Evolutionary conservation across 2,797 vertebrate species (phyloP).

Genomic region (Paramormyrops hopkinsi): DNA sequence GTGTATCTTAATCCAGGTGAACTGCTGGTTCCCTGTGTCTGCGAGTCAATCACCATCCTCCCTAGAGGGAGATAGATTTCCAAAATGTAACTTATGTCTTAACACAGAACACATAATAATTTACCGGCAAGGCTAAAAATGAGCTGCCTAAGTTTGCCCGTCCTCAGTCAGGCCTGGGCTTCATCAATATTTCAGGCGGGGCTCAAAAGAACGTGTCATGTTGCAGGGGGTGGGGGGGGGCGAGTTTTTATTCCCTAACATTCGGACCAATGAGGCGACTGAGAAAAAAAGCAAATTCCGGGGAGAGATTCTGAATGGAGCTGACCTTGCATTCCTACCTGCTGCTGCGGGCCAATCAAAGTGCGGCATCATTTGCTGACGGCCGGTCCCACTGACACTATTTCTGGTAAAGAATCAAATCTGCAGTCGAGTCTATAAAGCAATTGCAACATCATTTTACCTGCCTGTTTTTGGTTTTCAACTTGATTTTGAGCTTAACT

Average conservation of each 20-base stretch:
- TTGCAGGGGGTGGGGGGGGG: not conserved
- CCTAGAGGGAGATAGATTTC: not conserved
- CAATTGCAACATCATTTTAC: not conserved
- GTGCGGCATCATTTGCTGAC: not conserved
- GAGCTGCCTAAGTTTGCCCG: not conserved
- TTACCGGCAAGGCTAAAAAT: not conserved
- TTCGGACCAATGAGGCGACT: not conserved
- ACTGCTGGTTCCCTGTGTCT: not conserved
- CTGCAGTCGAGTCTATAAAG: not conserved
- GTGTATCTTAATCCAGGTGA: not conserved
- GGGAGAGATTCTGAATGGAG: not conserved
- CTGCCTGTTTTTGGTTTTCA: not conserved
- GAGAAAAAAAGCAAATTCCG: not conserved
- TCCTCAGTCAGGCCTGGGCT: not conserved
- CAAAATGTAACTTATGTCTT: not conserved
- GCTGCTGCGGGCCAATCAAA: not conserved
- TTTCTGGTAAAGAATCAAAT: not conserved
- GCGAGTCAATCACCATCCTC: not conserved
- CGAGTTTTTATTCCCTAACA: not conserved
- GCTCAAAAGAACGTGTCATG: not conserved
- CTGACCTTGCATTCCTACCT: conserved; percentile 5
- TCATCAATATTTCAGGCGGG: conserved; percentile 1
- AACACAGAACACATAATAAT: not conserved
- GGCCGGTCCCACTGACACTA: not conserved
- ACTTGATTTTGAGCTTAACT: not conserved